A percentile compares a stretch with the other conserved stretches of the same genome.
These are phyloP conservation scores for Bombus pascuorum DNA, from an alignment of 1,140 invertebrate species.

Conservation along the genomic window DNA sequence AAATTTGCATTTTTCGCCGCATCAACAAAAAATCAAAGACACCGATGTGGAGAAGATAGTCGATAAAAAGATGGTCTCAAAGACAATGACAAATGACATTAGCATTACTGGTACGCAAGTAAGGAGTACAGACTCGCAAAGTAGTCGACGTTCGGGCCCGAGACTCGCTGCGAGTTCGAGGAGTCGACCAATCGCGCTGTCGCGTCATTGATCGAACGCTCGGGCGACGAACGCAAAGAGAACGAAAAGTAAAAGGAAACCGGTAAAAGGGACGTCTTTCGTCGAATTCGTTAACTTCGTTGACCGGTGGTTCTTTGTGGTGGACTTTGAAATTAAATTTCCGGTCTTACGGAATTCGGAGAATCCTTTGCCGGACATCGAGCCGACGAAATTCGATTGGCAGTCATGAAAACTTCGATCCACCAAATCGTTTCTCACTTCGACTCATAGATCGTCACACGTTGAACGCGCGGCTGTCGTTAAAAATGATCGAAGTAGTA, in stretches of 20 bases:
- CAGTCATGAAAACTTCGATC: constrained; percentile 49
- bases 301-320: constrained; percentile 55
- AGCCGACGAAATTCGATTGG: constrained; percentile 63
- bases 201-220: constrained; percentile 19
- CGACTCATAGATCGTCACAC: background rate
- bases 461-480: background rate
- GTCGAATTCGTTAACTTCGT: constrained; percentile 66
- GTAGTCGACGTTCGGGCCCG: background rate
- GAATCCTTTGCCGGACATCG: constrained; percentile 59
- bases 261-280: constrained; percentile 24
- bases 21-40: background rate
- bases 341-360: constrained; percentile 59
- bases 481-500: background rate
- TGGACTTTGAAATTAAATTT: constrained; percentile 64
- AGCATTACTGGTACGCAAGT: constrained; percentile 29
- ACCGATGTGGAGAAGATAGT: background rate
- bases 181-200: constrained; percentile 47
- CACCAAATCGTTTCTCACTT: constrained; percentile 30
- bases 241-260: constrained; percentile 15
- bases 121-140: constrained; percentile 34
- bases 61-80: background rate
- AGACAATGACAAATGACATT: constrained; percentile 30
- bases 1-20: background rate
- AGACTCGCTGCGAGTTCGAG: constrained; percentile 19
- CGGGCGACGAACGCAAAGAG: background rate